Evolutionary conservation across 2,113 vertebrate genomes (phyloP).

Genomic region (Tachuris rubrigastra): DNA sequence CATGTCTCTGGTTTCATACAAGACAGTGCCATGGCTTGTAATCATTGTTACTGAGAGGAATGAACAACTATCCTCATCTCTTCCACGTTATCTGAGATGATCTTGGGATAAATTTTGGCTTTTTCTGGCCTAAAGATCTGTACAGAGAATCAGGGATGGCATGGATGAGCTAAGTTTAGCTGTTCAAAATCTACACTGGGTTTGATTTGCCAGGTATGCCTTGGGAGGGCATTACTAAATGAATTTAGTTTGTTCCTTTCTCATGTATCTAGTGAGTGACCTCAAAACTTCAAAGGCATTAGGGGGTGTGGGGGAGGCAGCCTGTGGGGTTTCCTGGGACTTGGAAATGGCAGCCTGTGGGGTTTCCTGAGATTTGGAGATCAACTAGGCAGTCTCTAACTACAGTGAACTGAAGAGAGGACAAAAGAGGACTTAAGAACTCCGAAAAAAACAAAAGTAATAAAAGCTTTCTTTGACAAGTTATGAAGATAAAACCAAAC

Average conservation of each 20-base stretch:
- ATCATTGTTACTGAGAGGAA: not conserved
- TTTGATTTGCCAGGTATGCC: not conserved
- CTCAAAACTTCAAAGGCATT: not conserved
- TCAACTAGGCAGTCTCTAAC: not conserved
- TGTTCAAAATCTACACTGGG: not conserved
- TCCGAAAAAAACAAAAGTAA: not conserved
- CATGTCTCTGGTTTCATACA: not conserved
- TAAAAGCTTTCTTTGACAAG: not conserved
- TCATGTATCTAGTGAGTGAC: not conserved
- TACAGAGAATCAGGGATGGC: not conserved
- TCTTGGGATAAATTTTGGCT: not conserved
- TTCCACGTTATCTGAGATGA: not conserved
- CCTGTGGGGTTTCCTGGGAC: not conserved
- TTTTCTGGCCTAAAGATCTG: not conserved
- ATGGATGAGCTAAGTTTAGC: not conserved
- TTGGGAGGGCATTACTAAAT: not conserved
- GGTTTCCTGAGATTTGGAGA: not conserved
- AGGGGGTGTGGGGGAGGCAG: not conserved
- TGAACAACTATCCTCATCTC: not conserved
- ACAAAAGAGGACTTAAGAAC: not conserved
- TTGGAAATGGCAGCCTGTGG: not conserved
- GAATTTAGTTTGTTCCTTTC: not conserved
- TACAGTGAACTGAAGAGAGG: not conserved
- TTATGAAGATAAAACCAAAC: not conserved
- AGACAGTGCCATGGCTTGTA: not conserved